Conservation (phyloP, 2,113 vertebrate genomes). For the Beaufortia kweichowensis region DNA sequence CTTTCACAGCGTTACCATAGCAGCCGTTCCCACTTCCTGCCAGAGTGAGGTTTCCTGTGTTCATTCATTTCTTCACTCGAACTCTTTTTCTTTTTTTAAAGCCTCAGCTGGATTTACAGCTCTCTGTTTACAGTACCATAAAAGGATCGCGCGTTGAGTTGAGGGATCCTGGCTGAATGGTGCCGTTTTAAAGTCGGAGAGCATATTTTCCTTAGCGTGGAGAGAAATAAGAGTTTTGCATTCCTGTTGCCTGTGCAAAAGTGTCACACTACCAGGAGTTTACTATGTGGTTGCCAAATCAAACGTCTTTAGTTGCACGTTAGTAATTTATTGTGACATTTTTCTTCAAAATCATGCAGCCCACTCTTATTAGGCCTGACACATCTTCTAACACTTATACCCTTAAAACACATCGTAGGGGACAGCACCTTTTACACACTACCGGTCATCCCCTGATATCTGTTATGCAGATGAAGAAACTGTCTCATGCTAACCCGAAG, state of each 20-base stretch:
- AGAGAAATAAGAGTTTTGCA: not conserved
- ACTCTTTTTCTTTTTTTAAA: slow-evolving; percentile 51
- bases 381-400: slow-evolving; percentile 3
- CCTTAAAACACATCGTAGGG: slow-evolving; percentile 9
- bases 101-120: slow-evolving; percentile 64
- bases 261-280: not conserved
- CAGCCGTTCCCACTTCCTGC: slow-evolving; percentile 80
- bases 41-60: slow-evolving; percentile 77
- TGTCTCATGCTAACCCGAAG: not conserved
- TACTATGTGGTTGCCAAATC: not conserved
- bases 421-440: slow-evolving; percentile 18
- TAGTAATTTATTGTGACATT: too few relatives aligned
- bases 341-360: slow-evolving; percentile 1
- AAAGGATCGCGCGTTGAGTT: slow-evolving; percentile 69
- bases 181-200: not conserved
- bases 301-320: too few relatives aligned
- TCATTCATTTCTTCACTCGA: slow-evolving; percentile 74
- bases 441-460: slow-evolving; percentile 29
- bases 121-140: slow-evolving; percentile 75
- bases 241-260: not conserved
- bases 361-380: slow-evolving; percentile 25
- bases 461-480: slow-evolving; percentile 28
- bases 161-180: slow-evolving; percentile 63
- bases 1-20: slow-evolving; percentile 79
- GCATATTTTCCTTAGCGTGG: not conserved